These are phyloP conservation scores for Varanus salvator DNA, from an alignment of 2,113 vertebrate genomes.

Conservation along the genomic window DNA sequence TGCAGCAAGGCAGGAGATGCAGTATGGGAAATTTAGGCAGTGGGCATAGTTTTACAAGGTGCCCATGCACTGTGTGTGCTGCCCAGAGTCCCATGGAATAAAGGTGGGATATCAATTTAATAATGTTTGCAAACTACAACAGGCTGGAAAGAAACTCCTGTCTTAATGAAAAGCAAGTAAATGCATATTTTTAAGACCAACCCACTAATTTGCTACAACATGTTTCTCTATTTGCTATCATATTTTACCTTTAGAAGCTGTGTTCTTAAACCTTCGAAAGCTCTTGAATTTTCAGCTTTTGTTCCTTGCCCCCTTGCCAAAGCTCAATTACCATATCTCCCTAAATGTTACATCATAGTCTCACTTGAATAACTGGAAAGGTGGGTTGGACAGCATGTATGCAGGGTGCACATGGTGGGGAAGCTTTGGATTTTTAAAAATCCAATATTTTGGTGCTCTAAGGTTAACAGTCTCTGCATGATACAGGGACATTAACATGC, in stretches of 20 bases:
- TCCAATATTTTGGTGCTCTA: neutral
- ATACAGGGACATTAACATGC: neutral
- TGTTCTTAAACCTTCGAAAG: constrained; percentile 8
- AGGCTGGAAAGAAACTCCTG: neutral
- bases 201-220: constrained; percentile 15
- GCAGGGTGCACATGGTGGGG: rapidly evolving
- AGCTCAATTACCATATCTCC: neutral
- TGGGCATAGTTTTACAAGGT: neutral
- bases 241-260: neutral
- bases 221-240: neutral
- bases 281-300: constrained; percentile 2
- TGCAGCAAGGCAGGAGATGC: neutral
- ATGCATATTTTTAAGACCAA: constrained; percentile 6
- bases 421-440: constrained; percentile 7
- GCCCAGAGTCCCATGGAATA: too few relatives aligned
- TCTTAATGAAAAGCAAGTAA: neutral
- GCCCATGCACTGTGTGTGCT: too few relatives aligned
- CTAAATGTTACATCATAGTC: constrained; percentile 28
- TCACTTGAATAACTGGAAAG: constrained; percentile 26
- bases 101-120: neutral
- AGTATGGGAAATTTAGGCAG: neutral
- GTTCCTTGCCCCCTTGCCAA: constrained; percentile 4
- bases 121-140: neutral
- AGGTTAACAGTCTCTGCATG: neutral
- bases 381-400: too few relatives aligned